These are phyloP conservation scores for Gasterosteus aculeatus DNA, from an alignment of 2,113 vertebrate genomes.

Conservation along the genomic window DNA sequence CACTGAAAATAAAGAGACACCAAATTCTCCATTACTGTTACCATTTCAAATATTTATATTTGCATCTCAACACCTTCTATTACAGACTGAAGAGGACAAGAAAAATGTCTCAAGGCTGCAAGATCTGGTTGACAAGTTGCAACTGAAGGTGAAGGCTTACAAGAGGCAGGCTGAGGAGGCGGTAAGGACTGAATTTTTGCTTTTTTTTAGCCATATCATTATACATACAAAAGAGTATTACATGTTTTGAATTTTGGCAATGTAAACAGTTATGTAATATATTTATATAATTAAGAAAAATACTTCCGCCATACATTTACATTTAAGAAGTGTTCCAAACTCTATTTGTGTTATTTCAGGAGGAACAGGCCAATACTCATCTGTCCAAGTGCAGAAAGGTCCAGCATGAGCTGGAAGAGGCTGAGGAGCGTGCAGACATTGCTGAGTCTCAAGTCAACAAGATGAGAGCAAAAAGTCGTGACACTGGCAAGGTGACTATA, in stretches of 20 bases:
- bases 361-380: constrained; percentile 72
- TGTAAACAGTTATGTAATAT: not conserved
- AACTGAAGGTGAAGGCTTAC: constrained; percentile 92
- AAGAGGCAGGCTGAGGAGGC: constrained; percentile 93
- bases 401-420: constrained; percentile 86
- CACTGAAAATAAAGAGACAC: too few species aligned
- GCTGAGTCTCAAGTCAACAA: constrained; percentile 87
- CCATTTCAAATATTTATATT: too few species aligned
- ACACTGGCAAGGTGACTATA: constrained; percentile 77
- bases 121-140: constrained; percentile 82
- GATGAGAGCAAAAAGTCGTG: constrained; percentile 82
- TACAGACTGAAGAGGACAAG: too few species aligned
- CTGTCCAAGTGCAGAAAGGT: constrained; percentile 81
- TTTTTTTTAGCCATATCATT: not conserved
- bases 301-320: not conserved
- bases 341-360: constrained; percentile 59
- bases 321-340: not conserved
- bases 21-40: too few species aligned
- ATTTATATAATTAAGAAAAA: not conserved
- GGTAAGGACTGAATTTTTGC: constrained; percentile 68
- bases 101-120: constrained; percentile 24
- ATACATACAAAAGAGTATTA: not conserved
- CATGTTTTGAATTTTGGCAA: not conserved
- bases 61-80: too few species aligned
- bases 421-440: constrained; percentile 86